Base-by-base conservation (phyloP, 2,888 invertebrate genomes). In the Platerodrilus igneus region DNA sequence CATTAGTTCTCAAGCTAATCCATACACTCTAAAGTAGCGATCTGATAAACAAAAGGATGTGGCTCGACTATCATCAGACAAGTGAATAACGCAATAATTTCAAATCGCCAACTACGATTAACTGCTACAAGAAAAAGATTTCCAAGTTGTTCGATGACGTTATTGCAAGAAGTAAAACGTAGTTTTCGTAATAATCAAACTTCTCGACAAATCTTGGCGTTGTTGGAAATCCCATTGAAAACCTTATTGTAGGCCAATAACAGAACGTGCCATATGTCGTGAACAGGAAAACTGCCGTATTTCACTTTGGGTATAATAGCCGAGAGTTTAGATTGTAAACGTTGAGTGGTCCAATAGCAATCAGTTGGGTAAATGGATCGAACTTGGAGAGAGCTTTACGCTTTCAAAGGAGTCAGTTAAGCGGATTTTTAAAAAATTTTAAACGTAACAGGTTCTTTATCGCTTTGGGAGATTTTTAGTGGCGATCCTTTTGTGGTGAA, bases 271-370 rank as follows among this genome's bases (percentile, higher is more conserved):
- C 50, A 51, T 49, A 51, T 51, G 48, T 49, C 45, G 50, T 47
- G 48, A 52, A 49, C 52, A 51, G 47, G 52, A 43, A 52, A 52
- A 52, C 52, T 51, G 50, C 42, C 50, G 49, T 52, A 51, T 51
- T 51, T 49, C 47, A 52, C 48, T 37, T 45, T 45, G 41, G 38
- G 45, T 36, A 45, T 49, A 51, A 51, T 52, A 47, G 52, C 40
- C 37, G 41, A 47, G 37, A 46, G 42, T 48, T 50, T 50, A 41
- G 43, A 38, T 39, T 34, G 41, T 41, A 45, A 37, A 46, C 41
- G 45, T 42, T n/a, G 45, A 52, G 48, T 50, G 48, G 43, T 41
- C 42, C 46, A 43, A 43, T 40, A 43, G 35, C 49, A 48, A 51
- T 51, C 49, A 51, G 47, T 30, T 31, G 38, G 31, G 43, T 37